Evolutionary conservation across 2,888 invertebrate species (phyloP), one percentile per base, ranked within the genome.

Genomic region (Scrobipalpa costella): DNA sequence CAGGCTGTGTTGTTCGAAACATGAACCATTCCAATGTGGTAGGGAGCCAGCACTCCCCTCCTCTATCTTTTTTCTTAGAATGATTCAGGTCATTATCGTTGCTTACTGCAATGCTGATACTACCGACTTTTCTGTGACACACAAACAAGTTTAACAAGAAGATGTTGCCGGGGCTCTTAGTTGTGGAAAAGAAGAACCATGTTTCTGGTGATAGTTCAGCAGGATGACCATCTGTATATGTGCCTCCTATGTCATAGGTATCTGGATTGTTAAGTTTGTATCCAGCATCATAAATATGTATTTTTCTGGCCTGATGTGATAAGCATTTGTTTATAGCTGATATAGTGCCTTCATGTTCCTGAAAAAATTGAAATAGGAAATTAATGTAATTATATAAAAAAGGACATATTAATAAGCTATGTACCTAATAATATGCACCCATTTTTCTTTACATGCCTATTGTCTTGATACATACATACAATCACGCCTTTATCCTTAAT

Each of bases 161-260:
- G 63, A 79, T 84, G 44, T 74, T 64, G 8, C 80, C 82, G 7
- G 83, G 83, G 58, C 81, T 82, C 5, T 71, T 47, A 3, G 84
- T 78, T 2, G 84, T 82, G 44, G 80, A 77, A 27, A 69, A 84
- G 63, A 80, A 86, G 66, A 91, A 91, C 88, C 88, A 90, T 13
- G 88, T 71, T 3, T 89, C 87, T 9, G 87, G 71, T n/a, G 7
- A 7, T 21, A n/a, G 9, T 7, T 44, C n/a, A 13, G 5, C 13
- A 11, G 7, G 17, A 0, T 72, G 72, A 1, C 27, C 44, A 11
- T 47, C 19, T 34, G 71, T 70, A 63, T 84, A 85, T 36, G 85
- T 84, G 33, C 89, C 90, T 36, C 90, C 90, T 36, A 91, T 86
- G 57, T 87, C 83, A 69, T 80, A 86, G 36, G 77, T 76, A 9